These are phyloP conservation scores for Actinia equina DNA, from an alignment of 64 coral and sea anemone species.

Conservation along the genomic window DNA sequence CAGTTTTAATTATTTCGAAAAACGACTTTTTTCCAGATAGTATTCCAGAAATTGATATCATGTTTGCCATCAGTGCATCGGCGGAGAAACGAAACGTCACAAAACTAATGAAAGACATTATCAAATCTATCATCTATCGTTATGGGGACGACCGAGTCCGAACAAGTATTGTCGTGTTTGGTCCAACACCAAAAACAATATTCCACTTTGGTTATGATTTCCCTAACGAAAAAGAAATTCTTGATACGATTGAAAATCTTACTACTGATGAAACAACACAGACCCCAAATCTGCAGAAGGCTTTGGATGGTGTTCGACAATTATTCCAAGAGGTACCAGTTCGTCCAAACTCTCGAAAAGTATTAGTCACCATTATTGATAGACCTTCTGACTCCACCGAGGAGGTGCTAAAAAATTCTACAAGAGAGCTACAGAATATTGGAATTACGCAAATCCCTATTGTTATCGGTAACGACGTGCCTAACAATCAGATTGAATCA, in stretches of 20 bases:
- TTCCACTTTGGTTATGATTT: slow-evolving; percentile 18
- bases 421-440: not conserved
- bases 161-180: slow-evolving; percentile 25
- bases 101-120: slow-evolving; percentile 28
- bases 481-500: slow-evolving; percentile 1
- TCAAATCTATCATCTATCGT: slow-evolving; percentile 40
- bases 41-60: slow-evolving; percentile 38
- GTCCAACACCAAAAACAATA: not conserved
- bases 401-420: not conserved
- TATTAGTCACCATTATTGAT: slow-evolving; percentile 18
- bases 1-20: not conserved
- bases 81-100: not conserved
- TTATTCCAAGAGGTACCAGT: slow-evolving; percentile 17
- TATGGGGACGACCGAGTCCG: slow-evolving; percentile 41
- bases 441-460: not conserved
- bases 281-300: slow-evolving; percentile 4
- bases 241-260: not conserved
- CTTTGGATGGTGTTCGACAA: not conserved
- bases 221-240: not conserved
- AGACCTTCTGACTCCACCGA: not conserved
- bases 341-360: slow-evolving; percentile 24
- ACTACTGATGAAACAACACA: not conserved
- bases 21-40: slow-evolving; percentile 6
- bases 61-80: slow-evolving; percentile 39
- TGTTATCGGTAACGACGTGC: slow-evolving; percentile 4